Evolutionary conservation across 2,797 vertebrate genomes (phyloP), one percentile per base, ranked within the genome.

Genomic region (Gorsachius magnificus): DNA sequence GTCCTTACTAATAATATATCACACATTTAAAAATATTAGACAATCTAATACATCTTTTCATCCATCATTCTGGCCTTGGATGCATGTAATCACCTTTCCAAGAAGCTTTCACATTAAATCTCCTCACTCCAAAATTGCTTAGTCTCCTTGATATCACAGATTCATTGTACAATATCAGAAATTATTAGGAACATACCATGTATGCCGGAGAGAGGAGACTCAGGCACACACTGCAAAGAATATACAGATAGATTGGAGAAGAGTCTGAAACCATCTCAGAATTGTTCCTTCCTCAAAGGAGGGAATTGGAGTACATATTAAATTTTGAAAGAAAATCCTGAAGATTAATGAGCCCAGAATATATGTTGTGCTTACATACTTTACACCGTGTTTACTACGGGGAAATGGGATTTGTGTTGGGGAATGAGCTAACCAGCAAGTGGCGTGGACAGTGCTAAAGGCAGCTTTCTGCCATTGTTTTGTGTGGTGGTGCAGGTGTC

Each of bases 101-200:
- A 91, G 84, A 91, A 87, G 38, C 82, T 89, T 94, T 96, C 86
- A 90, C 51, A 70, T 95, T 97, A 85, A 95, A 96, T 95, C 78
- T 91, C 54, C 43, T 93, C 75, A 50, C 41, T 95, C 21, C 28
- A 77, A 95, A 92, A 87, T 92, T 91, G 58, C 71, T 92, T 82
- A 43, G 29, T 87, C 78, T 95, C 76, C 84, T 95, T 95, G 93
- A 93, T 51, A 72, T 69, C 80, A 48, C n/a, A 74, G 75, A 89
- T 89, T 91, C 60, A 51, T 66, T 91, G 79, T 31, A 85, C 66
- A 58, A 56, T 91, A 75, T 95, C 94, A 91, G 63, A 89, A 92
- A 93, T 63, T 76, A 90, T 87, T 87, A 91, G 66, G 51, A 93
- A 84, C 22, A 31, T 68, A 61, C 45, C 50, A 75, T 63, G 38